phyloP scores from a whole-genome alignment of 2,888 invertebrate species.

The Dicroscelio sp. region DNA sequence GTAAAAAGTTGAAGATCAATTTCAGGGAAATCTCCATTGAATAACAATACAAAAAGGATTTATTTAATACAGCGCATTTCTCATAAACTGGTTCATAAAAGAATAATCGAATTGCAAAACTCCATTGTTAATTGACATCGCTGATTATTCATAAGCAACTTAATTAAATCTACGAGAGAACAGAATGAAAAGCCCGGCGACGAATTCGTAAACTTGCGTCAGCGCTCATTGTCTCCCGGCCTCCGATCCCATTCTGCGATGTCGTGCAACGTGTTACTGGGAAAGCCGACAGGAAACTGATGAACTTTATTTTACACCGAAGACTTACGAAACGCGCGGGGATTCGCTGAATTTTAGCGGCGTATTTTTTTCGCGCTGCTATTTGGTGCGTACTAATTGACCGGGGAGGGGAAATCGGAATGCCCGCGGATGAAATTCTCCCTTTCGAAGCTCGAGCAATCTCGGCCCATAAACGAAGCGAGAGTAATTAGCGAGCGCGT shows the following conservation, averaged over 20 bases:
- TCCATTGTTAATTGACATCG: neutral
- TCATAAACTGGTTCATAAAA: too few relatives aligned
- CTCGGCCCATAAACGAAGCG: too few relatives aligned
- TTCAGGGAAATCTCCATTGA: too few relatives aligned
- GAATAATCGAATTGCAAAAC: conserved; percentile 25
- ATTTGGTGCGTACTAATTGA: conserved; percentile 78
- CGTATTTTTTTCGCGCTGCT: neutral
- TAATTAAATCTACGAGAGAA: conserved; percentile 22
- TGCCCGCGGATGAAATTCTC: too few relatives aligned
- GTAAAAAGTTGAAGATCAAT: too few relatives aligned
- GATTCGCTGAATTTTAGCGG: conserved; percentile 63
- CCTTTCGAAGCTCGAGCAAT: too few relatives aligned
- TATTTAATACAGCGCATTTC: too few relatives aligned
- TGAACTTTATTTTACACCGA: conserved; percentile 39
- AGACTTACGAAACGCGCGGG: conserved; percentile 44
- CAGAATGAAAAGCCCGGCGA: conserved; percentile 10
- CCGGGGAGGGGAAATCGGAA: too few relatives aligned
- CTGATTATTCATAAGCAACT: conserved; percentile 29
- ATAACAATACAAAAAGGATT: too few relatives aligned
- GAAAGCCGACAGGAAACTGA: conserved; percentile 80
- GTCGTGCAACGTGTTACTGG: conserved; percentile 57
- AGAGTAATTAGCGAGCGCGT: too few relatives aligned
- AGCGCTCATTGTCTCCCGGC: conserved; percentile 45
- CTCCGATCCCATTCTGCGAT: too few relatives aligned
- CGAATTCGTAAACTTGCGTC: conserved; percentile 57